Conservation (phyloP, 2,888 invertebrate species). For the Drosophila parthenogenetica region DNA sequence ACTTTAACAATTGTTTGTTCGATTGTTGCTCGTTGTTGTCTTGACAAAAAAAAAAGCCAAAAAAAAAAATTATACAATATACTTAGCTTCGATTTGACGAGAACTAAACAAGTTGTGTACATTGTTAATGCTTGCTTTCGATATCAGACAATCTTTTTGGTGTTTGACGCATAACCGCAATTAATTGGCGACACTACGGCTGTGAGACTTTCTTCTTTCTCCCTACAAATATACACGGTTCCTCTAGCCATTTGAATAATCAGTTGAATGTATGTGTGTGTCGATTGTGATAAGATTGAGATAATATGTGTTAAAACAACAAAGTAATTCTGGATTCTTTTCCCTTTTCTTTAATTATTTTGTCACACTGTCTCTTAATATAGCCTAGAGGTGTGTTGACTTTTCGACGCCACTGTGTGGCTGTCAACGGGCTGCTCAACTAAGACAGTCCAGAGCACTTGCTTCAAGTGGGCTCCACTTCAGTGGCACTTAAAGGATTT, state of each 20-base stretch:
- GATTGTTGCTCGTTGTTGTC: constrained; percentile 36
- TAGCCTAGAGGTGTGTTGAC: constrained; percentile 45
- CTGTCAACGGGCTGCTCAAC: constrained; percentile 22
- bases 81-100: constrained; percentile 7
- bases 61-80: constrained; percentile 15
- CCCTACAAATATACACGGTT: neutral
- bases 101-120: constrained; percentile 40
- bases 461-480: constrained; percentile 44
- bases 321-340: constrained; percentile 11
- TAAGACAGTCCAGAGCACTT: constrained; percentile 32
- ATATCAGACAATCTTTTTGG: constrained; percentile 17
- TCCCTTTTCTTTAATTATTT: neutral
- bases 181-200: constrained; percentile 63
- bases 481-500: constrained; percentile 67
- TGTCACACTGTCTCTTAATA: constrained; percentile 22
- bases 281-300: constrained; percentile 55
- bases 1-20: constrained; percentile 29
- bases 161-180: constrained; percentile 57
- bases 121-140: constrained; percentile 42
- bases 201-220: constrained; percentile 20
- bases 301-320: constrained; percentile 40
- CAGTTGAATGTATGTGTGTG: constrained; percentile 38
- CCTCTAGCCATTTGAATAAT: constrained; percentile 18
- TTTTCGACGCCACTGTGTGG: constrained; percentile 43
- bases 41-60: neutral